Evolutionary conservation across 2,888 invertebrate species (phyloP).

Genomic region (Helicoverpa assulta): DNA sequence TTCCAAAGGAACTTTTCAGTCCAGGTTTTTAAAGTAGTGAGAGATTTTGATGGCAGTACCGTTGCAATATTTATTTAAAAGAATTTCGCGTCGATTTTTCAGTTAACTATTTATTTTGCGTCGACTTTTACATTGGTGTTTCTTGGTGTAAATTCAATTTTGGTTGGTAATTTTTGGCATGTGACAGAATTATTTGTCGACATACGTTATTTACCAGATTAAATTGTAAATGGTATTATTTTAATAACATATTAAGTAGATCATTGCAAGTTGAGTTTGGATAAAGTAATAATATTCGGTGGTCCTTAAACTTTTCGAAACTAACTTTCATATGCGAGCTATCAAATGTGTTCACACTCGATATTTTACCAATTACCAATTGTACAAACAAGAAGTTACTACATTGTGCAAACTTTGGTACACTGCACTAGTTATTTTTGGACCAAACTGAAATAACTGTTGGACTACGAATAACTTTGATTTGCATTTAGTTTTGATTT

Average conservation of each 20-base stretch:
- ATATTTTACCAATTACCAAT: slow-evolving; percentile 26
- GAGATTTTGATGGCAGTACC: slow-evolving; percentile 29
- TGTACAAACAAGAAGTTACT: slow-evolving; percentile 47
- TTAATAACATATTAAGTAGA: too few species aligned
- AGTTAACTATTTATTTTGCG: background rate
- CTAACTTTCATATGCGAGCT: slow-evolving; percentile 27
- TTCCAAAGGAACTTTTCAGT: slow-evolving; percentile 60
- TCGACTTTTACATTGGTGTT: background rate
- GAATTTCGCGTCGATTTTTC: background rate
- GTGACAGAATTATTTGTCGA: too few species aligned
- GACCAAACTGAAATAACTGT: slow-evolving; percentile 18
- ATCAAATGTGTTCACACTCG: slow-evolving; percentile 45
- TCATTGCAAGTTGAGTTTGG: too few species aligned
- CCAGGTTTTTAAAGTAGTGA: slow-evolving; percentile 49
- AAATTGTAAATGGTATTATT: too few species aligned
- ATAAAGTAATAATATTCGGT: too few species aligned
- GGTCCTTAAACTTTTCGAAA: too few species aligned
- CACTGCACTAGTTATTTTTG: slow-evolving; percentile 43
- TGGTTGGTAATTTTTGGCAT: background rate
- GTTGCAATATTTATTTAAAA: slow-evolving; percentile 25
- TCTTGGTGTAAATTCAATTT: background rate
- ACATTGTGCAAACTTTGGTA: slow-evolving; percentile 33
- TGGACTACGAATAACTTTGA: slow-evolving; percentile 42
- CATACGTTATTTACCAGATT: too few species aligned
- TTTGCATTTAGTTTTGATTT: slow-evolving; percentile 52